phyloP scores from a whole-genome alignment of 2,113 vertebrate genomes.

The Macquaria australasica region DNA sequence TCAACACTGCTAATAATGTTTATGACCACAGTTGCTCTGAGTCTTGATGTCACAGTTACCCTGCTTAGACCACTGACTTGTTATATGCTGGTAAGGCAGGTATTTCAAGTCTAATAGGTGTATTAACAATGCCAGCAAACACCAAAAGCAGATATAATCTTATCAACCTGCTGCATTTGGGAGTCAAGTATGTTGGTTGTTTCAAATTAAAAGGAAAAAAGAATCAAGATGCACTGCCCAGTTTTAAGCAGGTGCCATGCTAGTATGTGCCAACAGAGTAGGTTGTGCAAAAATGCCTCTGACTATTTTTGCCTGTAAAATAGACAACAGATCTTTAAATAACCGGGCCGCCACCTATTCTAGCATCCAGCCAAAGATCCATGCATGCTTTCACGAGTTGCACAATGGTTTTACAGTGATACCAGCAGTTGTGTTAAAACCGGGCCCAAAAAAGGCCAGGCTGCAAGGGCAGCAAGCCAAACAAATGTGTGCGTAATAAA shows the following conservation, averaged over 20 bases:
- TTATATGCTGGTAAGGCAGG: conserved; percentile 1
- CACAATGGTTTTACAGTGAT: conserved; percentile 21
- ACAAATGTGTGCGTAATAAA: conserved; percentile 18
- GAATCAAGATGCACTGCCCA: not conserved
- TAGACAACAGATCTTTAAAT: conserved; percentile 11
- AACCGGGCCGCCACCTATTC: conserved; percentile 14
- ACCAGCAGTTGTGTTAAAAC: conserved; percentile 27
- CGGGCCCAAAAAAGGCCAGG: not conserved
- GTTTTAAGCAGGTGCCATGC: not conserved
- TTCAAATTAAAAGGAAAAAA: not conserved
- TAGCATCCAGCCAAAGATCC: conserved; percentile 18
- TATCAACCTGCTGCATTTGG: not conserved
- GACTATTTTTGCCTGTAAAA: not conserved
- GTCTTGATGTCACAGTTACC: conserved; percentile 33
- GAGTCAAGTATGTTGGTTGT: not conserved
- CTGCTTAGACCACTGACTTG: not conserved
- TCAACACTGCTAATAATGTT: conserved; percentile 42
- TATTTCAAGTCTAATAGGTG: not conserved
- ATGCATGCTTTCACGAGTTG: conserved; percentile 15
- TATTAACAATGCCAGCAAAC: not conserved
- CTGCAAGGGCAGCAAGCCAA: conserved; percentile 28
- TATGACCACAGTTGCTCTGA: conserved; percentile 17
- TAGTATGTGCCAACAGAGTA: not conserved
- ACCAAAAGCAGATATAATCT: not conserved
- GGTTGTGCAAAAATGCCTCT: not conserved